Base-by-base conservation (phyloP, 2,888 invertebrate species). In the Lepas anatifera region DNA sequence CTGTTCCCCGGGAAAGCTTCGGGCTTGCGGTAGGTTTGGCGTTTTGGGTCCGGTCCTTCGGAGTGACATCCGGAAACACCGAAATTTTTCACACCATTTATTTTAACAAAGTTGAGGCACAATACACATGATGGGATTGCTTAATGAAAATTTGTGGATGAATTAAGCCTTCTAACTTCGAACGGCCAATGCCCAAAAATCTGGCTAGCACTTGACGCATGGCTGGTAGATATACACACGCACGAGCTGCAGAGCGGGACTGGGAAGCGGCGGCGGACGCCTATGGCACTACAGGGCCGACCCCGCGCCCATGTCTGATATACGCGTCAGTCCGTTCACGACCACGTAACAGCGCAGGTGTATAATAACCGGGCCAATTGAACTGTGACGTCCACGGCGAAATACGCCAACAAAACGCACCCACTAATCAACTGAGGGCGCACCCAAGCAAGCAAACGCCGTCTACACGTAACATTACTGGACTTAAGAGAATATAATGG, bases 81-180 rank as follows among this genome's bases (percentile, higher is more conserved):
- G n/a, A n/a, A n/a, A n/a, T n/a, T 27, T 58, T 66, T 66, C 66
- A 66, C 39, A 41, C 66, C 39, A 66, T 66, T 66, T 66, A 66
- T 66, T 66, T 58, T 66, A 66, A 66, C 66, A 66, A 66, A 66
- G 41, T 66, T 66, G 66, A 66, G 66, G 66, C 66, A 66, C 66
- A 66, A 66, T 66, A 66, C 66, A 39, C 58, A 58, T 58, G 58
- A 58, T 58, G 58, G 58, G 58, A 58, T 58, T 58, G 58, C 58
- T 58, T 58, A 58, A 58, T 58, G 58, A 58, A 58, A 58, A 58
- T 58, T 58, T 58, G 58, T 58, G 58, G 58, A 58, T 58, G 58
- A 58, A 58, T 58, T 58, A 58, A 58, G 58, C 58, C 58, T 32
- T 52, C 35, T 35, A 35, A 58, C 58, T 58, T 32, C 58, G 52